Evolutionary conservation across 2,113 vertebrate species (phyloP).

Genomic region (Hippolais icterina): DNA sequence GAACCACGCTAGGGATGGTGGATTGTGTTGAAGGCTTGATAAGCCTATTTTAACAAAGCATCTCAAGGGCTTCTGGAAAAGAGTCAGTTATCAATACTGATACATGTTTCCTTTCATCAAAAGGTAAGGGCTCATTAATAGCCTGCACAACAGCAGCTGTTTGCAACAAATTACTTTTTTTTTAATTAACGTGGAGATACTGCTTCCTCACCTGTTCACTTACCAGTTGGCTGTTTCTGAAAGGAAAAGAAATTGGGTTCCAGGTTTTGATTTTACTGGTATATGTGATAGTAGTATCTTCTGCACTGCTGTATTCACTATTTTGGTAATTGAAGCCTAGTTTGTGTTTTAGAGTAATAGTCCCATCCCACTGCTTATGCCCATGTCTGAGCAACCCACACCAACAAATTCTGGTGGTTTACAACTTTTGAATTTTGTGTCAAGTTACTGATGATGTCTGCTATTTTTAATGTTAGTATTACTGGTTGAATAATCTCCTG

Average conservation of each 20-base stretch:
- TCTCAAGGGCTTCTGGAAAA: constrained; percentile 8
- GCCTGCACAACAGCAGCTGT: neutral
- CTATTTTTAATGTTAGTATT: neutral
- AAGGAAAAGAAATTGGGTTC: neutral
- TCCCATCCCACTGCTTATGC: neutral
- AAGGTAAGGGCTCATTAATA: neutral
- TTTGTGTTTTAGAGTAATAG: neutral
- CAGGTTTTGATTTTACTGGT: neutral
- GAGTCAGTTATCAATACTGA: constrained; percentile 8
- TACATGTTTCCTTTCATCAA: neutral
- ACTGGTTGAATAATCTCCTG: neutral
- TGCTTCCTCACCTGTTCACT: neutral
- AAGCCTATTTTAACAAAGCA: constrained; percentile 18
- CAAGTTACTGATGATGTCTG: neutral
- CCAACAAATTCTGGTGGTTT: neutral
- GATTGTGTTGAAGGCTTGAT: constrained; percentile 5
- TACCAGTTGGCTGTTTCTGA: neutral
- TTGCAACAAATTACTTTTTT: neutral
- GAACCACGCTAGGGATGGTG: neutral
- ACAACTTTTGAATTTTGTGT: neutral
- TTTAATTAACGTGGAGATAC: neutral
- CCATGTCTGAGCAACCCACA: rapidly evolving
- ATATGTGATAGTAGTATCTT: neutral
- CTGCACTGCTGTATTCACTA: neutral
- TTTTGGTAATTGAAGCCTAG: neutral